Percentiles rank a stretch among this genome's conserved stretches.
These are phyloP conservation scores for Campopleginae sp. DNA, from an alignment of 2,888 invertebrate genomes.

Conservation along the genomic window DNA sequence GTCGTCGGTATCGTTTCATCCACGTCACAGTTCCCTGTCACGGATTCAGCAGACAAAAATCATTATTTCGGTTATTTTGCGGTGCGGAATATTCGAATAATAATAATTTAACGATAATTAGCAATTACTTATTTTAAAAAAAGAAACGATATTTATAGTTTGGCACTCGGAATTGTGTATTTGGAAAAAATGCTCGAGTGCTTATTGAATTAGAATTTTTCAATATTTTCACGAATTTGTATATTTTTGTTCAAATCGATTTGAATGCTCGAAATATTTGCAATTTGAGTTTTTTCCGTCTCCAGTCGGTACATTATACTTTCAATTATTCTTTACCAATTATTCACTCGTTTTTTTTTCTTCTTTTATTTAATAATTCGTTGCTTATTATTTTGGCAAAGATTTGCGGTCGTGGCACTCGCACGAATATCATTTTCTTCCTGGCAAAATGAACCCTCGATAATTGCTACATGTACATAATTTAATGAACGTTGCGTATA, in stretches of 20 bases:
- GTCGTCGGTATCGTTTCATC: conserved; percentile 11
- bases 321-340: background rate
- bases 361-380: background rate
- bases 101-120: conserved; percentile 47
- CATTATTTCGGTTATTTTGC: conserved; percentile 32
- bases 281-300: background rate
- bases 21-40: background rate
- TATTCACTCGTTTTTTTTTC: background rate
- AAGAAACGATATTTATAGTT: conserved; percentile 31
- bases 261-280: background rate
- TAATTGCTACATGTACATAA: background rate
- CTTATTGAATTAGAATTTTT: conserved; percentile 27
- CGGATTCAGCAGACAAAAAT: background rate
- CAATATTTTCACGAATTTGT: background rate
- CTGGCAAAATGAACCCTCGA: background rate
- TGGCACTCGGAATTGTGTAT: conserved; percentile 34
- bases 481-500: background rate
- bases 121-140: conserved; percentile 37
- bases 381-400: background rate
- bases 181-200: conserved; percentile 31
- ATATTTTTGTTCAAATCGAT: background rate
- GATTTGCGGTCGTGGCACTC: background rate
- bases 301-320: background rate
- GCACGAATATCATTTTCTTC: background rate
- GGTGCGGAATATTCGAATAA: conserved; percentile 30